Evolutionary conservation across 2,888 invertebrate species (phyloP).

Genomic region (Chymomyza amoena): DNA sequence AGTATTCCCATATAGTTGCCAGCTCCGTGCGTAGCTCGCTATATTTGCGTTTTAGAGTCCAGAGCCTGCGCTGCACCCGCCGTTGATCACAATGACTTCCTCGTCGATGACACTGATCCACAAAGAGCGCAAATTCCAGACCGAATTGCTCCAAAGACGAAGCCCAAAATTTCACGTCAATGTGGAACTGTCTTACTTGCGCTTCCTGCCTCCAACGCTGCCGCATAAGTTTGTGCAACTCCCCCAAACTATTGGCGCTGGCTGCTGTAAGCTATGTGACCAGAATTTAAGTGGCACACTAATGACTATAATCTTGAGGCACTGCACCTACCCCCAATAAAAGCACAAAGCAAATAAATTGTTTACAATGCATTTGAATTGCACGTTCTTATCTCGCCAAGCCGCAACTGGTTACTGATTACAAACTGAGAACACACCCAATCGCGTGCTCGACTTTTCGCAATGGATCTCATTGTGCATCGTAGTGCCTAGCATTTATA

Average conservation of each 20-base stretch:
- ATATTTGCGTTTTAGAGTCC: conserved; percentile 30
- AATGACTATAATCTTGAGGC: conserved; percentile 26
- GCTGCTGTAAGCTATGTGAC: background rate
- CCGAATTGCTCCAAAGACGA: conserved; percentile 33
- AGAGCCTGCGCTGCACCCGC: conserved; percentile 39
- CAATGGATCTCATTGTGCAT: background rate
- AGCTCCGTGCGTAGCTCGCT: conserved; percentile 35
- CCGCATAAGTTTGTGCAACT: conserved; percentile 41
- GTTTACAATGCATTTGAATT: conserved; percentile 23
- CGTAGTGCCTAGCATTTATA: background rate
- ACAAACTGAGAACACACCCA: conserved; percentile 19
- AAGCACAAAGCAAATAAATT: conserved; percentile 17
- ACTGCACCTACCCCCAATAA: conserved; percentile 32
- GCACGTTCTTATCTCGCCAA: conserved; percentile 51
- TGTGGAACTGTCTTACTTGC: conserved; percentile 21
- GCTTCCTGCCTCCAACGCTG: conserved; percentile 8
- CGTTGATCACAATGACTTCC: conserved; percentile 33
- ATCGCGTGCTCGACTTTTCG: background rate
- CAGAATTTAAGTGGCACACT: background rate
- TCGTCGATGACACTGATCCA: conserved; percentile 43
- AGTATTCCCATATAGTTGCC: conserved; percentile 39
- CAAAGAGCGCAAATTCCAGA: conserved; percentile 25
- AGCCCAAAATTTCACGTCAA: conserved; percentile 39
- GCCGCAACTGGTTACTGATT: conserved; percentile 43
- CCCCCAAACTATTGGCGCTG: conserved; percentile 27